Percentiles rank a stretch among this genome's conserved stretches.
Evolutionary conservation across 2,797 vertebrate species (phyloP).

Genomic region (Melanitta fusca): DNA sequence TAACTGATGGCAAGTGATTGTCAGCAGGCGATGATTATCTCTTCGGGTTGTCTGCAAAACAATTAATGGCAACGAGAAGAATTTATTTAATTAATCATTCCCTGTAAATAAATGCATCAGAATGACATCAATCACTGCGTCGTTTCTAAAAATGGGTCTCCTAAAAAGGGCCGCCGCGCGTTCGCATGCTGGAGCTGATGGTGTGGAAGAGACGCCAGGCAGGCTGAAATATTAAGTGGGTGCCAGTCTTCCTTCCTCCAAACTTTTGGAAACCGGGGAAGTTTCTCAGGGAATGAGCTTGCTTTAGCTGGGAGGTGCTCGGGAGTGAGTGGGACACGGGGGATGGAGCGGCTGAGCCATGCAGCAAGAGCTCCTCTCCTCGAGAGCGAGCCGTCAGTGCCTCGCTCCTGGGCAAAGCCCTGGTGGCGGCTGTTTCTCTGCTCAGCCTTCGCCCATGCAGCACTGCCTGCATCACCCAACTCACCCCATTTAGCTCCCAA

Average conservation of each 20-base stretch:
- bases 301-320: background rate
- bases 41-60: slow-evolving; percentile 53
- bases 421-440: background rate
- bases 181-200: background rate
- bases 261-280: background rate
- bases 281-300: background rate
- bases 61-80: slow-evolving; percentile 41
- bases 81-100: slow-evolving; percentile 69
- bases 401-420: background rate
- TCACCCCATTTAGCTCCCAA: too few relatives aligned
- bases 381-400: background rate
- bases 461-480: background rate
- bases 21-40: slow-evolving; percentile 57
- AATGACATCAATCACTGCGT: background rate
- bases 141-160: background rate
- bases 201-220: background rate
- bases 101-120: slow-evolving; percentile 60
- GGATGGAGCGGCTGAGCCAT: background rate
- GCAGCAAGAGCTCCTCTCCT: background rate
- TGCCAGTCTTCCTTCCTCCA: background rate
- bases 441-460: background rate
- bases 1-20: slow-evolving; percentile 59
- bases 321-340: rapidly evolving
- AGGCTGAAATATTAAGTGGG: background rate
- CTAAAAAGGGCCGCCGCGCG: background rate